A percentile compares a stretch with the other conserved stretches of the same genome.
These are phyloP conservation scores for Scotopteryx bipunctaria DNA, from an alignment of 2,888 invertebrate genomes.

Conservation along the genomic window DNA sequence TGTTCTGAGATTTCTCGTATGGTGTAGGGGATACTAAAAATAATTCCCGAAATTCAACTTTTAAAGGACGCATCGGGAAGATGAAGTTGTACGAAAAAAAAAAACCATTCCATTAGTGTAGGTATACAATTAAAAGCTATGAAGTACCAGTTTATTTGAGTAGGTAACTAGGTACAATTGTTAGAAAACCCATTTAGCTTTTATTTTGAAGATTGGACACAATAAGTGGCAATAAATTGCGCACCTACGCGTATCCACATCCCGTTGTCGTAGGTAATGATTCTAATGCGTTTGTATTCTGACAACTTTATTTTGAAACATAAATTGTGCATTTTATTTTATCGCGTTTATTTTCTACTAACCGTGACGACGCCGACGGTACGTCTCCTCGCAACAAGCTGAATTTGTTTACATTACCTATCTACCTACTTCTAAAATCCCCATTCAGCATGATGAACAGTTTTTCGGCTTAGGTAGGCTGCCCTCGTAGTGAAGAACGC, in stretches of 20 bases:
- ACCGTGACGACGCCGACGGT: conserved; percentile 8
- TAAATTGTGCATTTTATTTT: conserved; percentile 29
- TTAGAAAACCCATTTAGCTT: conserved; percentile 6
- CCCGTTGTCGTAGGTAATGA: conserved; percentile 45
- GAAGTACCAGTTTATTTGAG: no score
- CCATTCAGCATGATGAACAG: no score
- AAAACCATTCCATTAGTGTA: no score
- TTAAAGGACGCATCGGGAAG: no score
- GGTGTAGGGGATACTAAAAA: no score
- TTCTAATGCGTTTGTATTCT: conserved; percentile 31
- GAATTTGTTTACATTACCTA: conserved; percentile 7
- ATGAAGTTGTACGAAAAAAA: no score
- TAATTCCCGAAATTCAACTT: no score
- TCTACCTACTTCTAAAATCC: no score
- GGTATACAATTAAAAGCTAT: no score
- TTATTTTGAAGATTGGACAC: conserved; percentile 8
- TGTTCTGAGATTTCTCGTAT: no score
- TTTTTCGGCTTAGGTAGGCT: no score
- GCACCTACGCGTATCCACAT: conserved; percentile 41
- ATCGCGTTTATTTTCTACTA: conserved; percentile 22
- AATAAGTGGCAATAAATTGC: conserved; percentile 38
- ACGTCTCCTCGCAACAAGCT: neutral
- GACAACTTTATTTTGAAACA: conserved; percentile 28
- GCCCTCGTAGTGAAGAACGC: no score
- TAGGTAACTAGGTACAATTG: neutral